Evolutionary conservation across 37 sponge, comb jelly and placozoan species (phyloP).

Genomic region (Beroe ovata): DNA sequence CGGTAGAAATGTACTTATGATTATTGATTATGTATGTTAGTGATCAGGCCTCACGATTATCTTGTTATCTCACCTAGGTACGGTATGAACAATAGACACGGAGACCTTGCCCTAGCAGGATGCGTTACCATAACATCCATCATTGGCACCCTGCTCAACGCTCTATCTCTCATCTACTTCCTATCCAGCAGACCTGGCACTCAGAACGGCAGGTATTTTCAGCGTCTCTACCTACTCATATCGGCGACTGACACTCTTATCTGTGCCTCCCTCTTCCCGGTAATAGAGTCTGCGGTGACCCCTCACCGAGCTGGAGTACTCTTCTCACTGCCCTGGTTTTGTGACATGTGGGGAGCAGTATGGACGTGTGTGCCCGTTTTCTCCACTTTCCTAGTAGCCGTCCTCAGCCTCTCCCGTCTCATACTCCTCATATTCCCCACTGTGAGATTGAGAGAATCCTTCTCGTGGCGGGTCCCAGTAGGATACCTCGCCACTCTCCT

Average conservation of each 20-base stretch:
- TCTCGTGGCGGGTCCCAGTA: neutral
- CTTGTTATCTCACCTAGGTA: too few species aligned
- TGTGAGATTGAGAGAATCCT: neutral
- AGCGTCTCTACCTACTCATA: slow-evolving; percentile 32
- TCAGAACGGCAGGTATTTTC: neutral
- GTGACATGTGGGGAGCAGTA: slow-evolving; percentile 4
- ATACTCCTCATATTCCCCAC: neutral
- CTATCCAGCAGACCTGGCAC: neutral
- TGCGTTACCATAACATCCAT: too few species aligned
- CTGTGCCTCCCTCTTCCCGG: slow-evolving; percentile 40
- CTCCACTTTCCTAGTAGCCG: slow-evolving; percentile 22
- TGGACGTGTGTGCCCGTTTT: too few species aligned
- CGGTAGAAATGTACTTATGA: too few species aligned
- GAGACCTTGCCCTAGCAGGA: too few species aligned
- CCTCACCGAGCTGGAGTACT: neutral
- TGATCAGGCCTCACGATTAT: too few species aligned
- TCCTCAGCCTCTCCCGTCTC: slow-evolving; percentile 12
- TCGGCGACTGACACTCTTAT: neutral
- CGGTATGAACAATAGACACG: too few species aligned
- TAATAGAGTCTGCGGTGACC: neutral
- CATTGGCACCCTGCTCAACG: neutral
- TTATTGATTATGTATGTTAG: too few species aligned
- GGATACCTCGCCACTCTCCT: neutral
- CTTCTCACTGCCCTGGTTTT: neutral
- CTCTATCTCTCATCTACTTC: slow-evolving; percentile 2